Evolutionary conservation across 2,888 invertebrate species (phyloP).

Genomic region (Labia minor): DNA sequence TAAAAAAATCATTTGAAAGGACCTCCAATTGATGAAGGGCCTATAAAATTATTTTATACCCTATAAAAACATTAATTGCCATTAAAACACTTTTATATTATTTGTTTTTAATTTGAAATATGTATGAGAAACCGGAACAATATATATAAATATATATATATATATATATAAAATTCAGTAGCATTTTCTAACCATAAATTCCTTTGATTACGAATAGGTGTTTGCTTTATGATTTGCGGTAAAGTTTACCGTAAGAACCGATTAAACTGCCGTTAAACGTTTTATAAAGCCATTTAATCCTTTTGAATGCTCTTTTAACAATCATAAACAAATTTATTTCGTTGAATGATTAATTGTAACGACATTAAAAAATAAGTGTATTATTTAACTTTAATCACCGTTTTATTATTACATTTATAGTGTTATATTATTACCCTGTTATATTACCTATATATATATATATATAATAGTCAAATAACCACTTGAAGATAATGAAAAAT

Average conservation of each 20-base stretch:
- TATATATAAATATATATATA: too few relatives aligned
- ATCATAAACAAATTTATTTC: slow-evolving; percentile 13
- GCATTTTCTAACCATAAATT: neutral
- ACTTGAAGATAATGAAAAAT: neutral
- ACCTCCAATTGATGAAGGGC: neutral
- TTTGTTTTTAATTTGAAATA: slow-evolving; percentile 5
- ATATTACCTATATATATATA: too few relatives aligned
- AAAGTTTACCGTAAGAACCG: slow-evolving; percentile 13
- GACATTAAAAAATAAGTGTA: slow-evolving; percentile 9
- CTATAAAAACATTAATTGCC: slow-evolving; percentile 13
- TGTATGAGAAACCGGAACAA: neutral
- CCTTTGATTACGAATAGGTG: slow-evolving; percentile 2
- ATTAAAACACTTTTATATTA: slow-evolving; percentile 6
- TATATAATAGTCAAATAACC: neutral
- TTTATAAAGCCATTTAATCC: slow-evolving; percentile 1
- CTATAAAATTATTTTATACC: neutral
- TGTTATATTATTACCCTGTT: neutral
- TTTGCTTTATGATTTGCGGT: slow-evolving; percentile 8
- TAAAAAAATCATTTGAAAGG: neutral
- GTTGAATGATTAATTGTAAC: neutral
- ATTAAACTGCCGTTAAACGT: slow-evolving; percentile 13
- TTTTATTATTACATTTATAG: slow-evolving; percentile 5
- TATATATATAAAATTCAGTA: slow-evolving; percentile 3
- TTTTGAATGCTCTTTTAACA: neutral
- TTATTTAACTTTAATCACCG: slow-evolving; percentile 1